Percentiles rank a stretch among this genome's conserved stretches.
Evolutionary conservation across 2,113 vertebrate species (phyloP).

Genomic region (Oenanthe melanoleuca): DNA sequence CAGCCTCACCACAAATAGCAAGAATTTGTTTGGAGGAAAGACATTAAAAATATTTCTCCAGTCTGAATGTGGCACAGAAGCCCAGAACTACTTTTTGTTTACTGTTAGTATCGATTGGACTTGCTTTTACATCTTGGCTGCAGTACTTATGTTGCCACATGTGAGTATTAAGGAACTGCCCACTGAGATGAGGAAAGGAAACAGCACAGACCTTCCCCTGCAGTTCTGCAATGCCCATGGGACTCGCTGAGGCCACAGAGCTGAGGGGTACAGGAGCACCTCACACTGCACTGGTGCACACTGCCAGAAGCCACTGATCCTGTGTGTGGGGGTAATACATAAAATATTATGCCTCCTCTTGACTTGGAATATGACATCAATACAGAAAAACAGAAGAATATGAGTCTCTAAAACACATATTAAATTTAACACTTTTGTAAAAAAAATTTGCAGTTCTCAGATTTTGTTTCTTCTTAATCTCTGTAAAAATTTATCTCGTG

Average conservation of each 20-base stretch:
- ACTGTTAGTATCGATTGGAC: background rate
- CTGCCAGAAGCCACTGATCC: background rate
- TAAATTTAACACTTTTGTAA: background rate
- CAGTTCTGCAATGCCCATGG: background rate
- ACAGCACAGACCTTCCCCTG: background rate
- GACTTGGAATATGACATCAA: background rate
- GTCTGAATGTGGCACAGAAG: background rate
- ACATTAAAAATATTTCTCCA: background rate
- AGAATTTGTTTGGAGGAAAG: background rate
- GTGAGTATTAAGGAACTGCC: background rate
- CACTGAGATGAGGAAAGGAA: background rate
- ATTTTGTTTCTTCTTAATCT: background rate
- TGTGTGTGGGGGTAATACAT: background rate
- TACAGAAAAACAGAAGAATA: background rate
- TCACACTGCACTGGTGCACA: background rate
- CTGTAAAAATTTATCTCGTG: background rate
- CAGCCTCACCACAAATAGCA: background rate
- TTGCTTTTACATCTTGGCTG: background rate
- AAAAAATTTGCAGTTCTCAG: background rate
- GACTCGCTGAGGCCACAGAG: background rate
- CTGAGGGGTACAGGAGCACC: background rate
- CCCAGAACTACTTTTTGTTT: background rate
- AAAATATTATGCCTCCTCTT: background rate
- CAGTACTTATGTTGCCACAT: background rate
- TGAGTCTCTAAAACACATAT: background rate